Evolutionary conservation across 2,888 invertebrate species (phyloP).

Genomic region (Agrotis clavis): DNA sequence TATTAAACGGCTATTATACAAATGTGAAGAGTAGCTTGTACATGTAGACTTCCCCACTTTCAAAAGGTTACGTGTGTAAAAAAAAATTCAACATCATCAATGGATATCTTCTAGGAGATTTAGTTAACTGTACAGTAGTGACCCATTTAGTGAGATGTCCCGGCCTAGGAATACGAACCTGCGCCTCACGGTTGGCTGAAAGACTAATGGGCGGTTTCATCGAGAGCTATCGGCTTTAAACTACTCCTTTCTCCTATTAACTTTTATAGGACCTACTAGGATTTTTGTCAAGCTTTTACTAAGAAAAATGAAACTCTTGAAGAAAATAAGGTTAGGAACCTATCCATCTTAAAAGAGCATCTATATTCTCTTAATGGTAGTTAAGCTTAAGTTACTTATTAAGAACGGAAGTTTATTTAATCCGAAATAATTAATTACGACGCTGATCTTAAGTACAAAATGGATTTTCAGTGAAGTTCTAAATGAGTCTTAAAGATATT

Average conservation of each 20-base stretch:
- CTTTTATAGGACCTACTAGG: not conserved
- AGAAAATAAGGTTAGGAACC: not conserved
- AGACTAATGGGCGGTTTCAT: conserved; percentile 23
- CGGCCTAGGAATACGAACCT: conserved; percentile 9
- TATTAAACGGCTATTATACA: not conserved
- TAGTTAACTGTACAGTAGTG: not conserved
- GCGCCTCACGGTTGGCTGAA: conserved; percentile 16
- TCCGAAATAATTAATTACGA: conserved; percentile 49
- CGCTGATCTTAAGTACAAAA: conserved; percentile 48
- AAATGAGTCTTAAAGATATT: conserved; percentile 54
- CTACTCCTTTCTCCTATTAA: not conserved
- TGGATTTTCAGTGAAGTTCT: conserved; percentile 41
- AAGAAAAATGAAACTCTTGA: not conserved
- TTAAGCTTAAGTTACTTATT: conserved; percentile 43
- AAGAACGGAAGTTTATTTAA: conserved; percentile 52
- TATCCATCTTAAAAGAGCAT: conserved; percentile 31
- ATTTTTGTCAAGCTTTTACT: not conserved
- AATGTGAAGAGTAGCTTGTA: not conserved
- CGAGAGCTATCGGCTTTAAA: conserved; percentile 18
- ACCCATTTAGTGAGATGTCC: no score
- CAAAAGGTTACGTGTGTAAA: not conserved
- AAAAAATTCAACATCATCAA: not conserved
- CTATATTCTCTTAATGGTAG: conserved; percentile 27
- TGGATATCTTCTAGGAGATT: not conserved
- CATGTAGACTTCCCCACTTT: no score